Conservation (phyloP, 1,140 invertebrate species). For the Pomacea maculata region DNA sequence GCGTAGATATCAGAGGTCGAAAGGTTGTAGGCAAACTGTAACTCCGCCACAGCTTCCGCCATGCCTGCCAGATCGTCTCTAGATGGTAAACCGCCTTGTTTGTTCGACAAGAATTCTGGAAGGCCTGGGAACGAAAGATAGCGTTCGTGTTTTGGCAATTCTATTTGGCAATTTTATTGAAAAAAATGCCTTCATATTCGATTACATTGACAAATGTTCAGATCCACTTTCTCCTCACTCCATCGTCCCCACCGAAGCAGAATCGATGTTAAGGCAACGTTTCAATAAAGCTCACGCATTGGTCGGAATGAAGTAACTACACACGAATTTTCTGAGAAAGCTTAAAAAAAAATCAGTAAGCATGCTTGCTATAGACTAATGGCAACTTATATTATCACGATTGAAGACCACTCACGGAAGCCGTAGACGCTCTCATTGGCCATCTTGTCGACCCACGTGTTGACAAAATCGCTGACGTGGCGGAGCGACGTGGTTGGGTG, state of each 20-base stretch:
- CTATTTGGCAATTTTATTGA: background rate
- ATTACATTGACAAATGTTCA: too few species aligned
- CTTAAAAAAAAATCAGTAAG: background rate
- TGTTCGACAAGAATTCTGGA: constrained; percentile 19
- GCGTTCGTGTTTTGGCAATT: too few species aligned
- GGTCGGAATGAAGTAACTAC: too few species aligned
- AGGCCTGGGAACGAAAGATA: constrained; percentile 4
- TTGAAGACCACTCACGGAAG: constrained; percentile 4
- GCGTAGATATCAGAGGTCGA: constrained; percentile 17
- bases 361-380: background rate
- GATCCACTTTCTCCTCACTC: too few species aligned
- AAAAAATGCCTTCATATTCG: background rate
- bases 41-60: background rate
- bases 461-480: constrained; percentile 9
- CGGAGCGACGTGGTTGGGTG: constrained; percentile 20
- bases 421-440: constrained; percentile 14
- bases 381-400: background rate
- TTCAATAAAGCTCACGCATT: too few species aligned
- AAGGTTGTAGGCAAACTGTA: constrained; percentile 19
- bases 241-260: too few species aligned
- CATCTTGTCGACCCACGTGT: constrained; percentile 14
- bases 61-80: background rate
- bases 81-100: background rate
- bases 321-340: too few species aligned
- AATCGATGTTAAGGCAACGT: too few species aligned